A percentile compares a stretch with the other conserved stretches of the same genome.
phyloP scores from a whole-genome alignment of 2,797 vertebrate species.

The Lithobates pipiens region DNA sequence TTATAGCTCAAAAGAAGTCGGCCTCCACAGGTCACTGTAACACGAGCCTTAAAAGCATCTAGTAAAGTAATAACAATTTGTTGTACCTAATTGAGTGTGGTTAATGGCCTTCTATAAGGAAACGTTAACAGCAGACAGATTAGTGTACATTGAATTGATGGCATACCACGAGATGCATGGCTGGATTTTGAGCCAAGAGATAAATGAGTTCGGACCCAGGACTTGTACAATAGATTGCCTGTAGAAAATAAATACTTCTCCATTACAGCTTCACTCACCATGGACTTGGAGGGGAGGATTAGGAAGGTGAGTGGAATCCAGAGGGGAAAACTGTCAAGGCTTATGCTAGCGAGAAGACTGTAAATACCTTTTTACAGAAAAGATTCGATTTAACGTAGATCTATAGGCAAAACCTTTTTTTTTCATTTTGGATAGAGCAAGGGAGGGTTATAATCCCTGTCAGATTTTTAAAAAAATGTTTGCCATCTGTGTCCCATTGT shows the following conservation, averaged over 20 bases:
- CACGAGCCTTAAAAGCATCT: not conserved
- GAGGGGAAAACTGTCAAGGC: not conserved
- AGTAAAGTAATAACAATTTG: constrained; percentile 35
- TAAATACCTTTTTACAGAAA: not conserved
- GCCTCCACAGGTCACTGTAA: not conserved
- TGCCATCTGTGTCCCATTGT: no score
- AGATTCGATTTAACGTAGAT: not conserved
- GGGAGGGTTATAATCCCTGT: no score
- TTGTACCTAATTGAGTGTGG: constrained; percentile 52
- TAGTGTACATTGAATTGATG: constrained; percentile 33
- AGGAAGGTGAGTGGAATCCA: not conserved
- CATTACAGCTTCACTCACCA: constrained; percentile 40
- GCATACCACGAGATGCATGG: constrained; percentile 34
- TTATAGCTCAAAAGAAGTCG: not conserved
- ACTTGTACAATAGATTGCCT: constrained; percentile 30
- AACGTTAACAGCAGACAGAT: constrained; percentile 36
- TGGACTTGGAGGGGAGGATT: not conserved
- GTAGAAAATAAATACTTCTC: constrained; percentile 28
- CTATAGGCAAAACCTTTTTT: no score
- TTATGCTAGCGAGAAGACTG: not conserved
- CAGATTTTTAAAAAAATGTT: no score
- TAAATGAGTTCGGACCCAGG: constrained; percentile 31
- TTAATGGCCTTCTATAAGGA: constrained; percentile 55
- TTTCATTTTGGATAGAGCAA: no score
- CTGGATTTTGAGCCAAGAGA: constrained; percentile 50